A percentile compares a stretch with the other conserved stretches of the same genome.
These are phyloP conservation scores for Dicerorhinus sumatrensis DNA, from an alignment of 2,113 vertebrate genomes.

Conservation along the genomic window DNA sequence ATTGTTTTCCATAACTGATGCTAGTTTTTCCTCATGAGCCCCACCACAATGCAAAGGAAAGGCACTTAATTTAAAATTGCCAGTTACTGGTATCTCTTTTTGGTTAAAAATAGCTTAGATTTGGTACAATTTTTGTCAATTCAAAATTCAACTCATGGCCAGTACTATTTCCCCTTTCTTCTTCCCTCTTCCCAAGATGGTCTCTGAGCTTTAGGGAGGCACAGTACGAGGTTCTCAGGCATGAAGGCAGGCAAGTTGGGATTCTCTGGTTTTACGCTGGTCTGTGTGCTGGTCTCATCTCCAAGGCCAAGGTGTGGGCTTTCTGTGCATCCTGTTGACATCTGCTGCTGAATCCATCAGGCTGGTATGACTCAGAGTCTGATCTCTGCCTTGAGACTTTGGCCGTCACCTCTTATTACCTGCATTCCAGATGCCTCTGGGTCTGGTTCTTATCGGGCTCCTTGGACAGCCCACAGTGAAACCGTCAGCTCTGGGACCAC, in stretches of 20 bases:
- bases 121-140: not conserved
- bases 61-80: not conserved
- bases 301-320: not conserved
- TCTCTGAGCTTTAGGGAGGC: not conserved
- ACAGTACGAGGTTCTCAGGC: not conserved
- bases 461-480: not conserved
- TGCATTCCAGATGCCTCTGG: not conserved
- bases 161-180: not conserved
- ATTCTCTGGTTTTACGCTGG: not conserved
- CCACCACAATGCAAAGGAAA: not conserved
- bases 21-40: not conserved
- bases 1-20: not conserved
- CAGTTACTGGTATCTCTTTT: not conserved
- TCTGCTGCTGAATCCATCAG: not conserved
- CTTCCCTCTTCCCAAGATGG: not conserved
- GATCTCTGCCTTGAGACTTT: not conserved
- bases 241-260: rapidly evolving
- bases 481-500: not conserved
- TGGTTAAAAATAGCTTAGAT: not conserved
- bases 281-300: not conserved
- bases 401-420: not conserved
- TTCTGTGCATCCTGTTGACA: not conserved
- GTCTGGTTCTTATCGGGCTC: not conserved
- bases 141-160: not conserved
- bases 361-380: not conserved